phyloP scores from a whole-genome alignment of 2,797 vertebrate genomes.

The Gallinago solitaria region DNA sequence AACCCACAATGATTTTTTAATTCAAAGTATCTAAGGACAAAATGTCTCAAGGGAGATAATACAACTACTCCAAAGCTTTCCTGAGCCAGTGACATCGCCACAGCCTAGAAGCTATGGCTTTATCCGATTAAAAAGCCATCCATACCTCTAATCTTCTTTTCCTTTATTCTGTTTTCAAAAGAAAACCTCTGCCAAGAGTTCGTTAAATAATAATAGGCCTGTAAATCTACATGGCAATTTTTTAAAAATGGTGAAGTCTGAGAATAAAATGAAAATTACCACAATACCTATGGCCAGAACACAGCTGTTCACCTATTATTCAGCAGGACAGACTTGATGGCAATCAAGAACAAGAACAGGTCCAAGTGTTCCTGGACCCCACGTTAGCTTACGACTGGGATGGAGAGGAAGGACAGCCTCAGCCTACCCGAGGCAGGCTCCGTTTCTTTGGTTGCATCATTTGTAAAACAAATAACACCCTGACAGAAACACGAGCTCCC shows the following conservation, averaged over 20 bases:
- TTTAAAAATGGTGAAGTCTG: not conserved
- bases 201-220: not conserved
- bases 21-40: not conserved
- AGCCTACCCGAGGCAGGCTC: not conserved
- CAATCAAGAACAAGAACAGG: not conserved
- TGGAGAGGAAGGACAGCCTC: not conserved
- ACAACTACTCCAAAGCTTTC: not conserved
- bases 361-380: not conserved
- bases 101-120: not conserved
- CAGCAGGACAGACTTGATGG: rapidly evolving
- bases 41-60: not conserved
- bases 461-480: not conserved
- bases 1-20: not conserved
- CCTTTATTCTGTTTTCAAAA: constrained; percentile 21
- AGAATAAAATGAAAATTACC: not conserved
- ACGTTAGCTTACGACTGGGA: not conserved
- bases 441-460: not conserved
- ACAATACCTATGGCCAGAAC: not conserved
- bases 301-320: not conserved
- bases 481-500: not conserved
- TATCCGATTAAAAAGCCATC: not conserved
- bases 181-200: not conserved
- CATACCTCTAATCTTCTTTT: not conserved
- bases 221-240: not conserved
- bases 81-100: not conserved